A percentile compares a stretch with the other conserved stretches of the same genome.
Conservation (phyloP, 2,888 invertebrate genomes). For the Callimorpha dominula region DNA sequence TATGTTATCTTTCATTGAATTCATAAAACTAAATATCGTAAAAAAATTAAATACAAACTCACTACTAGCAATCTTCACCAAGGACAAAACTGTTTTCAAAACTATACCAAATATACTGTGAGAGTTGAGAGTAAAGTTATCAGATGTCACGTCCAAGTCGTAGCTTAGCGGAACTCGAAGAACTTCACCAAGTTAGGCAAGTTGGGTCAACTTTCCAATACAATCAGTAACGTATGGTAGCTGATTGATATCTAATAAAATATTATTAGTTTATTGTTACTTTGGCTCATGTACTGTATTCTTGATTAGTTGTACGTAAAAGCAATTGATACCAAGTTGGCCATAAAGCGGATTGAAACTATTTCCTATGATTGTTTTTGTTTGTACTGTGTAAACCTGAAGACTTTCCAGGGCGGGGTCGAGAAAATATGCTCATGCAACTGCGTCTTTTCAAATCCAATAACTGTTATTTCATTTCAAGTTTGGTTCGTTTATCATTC, state of each 20-base stretch:
- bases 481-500: too few species aligned
- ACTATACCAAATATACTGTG: slow-evolving; percentile 17
- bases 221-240: slow-evolving; percentile 30
- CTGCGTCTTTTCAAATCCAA: too few species aligned
- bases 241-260: slow-evolving; percentile 48
- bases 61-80: slow-evolving; percentile 2
- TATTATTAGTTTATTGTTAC: slow-evolving; percentile 45
- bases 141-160: slow-evolving; percentile 45
- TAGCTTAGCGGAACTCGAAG: slow-evolving; percentile 21
- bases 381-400: background rate
- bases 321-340: background rate
- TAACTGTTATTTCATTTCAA: too few species aligned
- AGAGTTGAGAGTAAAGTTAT: slow-evolving; percentile 36
- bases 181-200: slow-evolving; percentile 22
- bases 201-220: slow-evolving; percentile 32
- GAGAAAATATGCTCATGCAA: too few species aligned
- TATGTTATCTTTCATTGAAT: background rate
- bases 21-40: background rate
- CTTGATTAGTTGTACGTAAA: slow-evolving; percentile 16
- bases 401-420: too few species aligned
- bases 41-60: background rate
- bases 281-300: slow-evolving; percentile 24
- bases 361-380: background rate
- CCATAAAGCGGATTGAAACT: background rate
- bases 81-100: background rate